These are phyloP conservation scores for Rhizomys pruinosus DNA, from an alignment of 2,113 vertebrate genomes.

Conservation along the genomic window DNA sequence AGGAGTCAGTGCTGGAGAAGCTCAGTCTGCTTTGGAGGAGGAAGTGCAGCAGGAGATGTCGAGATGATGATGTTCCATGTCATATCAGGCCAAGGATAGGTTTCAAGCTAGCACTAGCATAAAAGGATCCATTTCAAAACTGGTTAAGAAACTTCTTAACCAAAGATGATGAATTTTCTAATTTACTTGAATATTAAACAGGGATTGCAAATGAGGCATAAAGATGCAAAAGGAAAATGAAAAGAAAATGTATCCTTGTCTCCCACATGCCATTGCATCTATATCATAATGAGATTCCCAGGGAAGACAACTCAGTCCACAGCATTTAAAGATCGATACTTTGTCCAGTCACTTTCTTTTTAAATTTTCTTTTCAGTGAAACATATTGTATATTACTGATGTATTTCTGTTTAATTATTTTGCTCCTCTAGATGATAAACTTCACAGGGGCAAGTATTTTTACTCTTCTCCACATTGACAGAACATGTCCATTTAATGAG, in stretches of 20 bases:
- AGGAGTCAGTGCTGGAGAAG: not conserved
- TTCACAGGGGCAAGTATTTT: not conserved
- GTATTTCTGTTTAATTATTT: not conserved
- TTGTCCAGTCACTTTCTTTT: not conserved
- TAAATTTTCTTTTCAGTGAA: not conserved
- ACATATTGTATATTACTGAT: not conserved
- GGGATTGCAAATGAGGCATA: not conserved
- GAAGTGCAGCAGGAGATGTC: not conserved
- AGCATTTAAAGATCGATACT: not conserved
- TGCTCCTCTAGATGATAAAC: not conserved
- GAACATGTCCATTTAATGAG: not conserved
- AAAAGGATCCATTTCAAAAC: not conserved
- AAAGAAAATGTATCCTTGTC: not conserved
- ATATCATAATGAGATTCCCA: not conserved
- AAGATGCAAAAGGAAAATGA: not conserved
- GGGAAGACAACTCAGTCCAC: not conserved
- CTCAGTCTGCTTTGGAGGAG: not conserved
- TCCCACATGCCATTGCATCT: not conserved
- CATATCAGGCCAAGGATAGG: not conserved
- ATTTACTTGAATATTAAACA: slow-evolving; percentile 8
- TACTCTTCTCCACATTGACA: not conserved
- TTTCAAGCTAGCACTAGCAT: not conserved
- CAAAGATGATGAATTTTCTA: not conserved
- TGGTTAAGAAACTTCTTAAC: not conserved
- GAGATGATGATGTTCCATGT: accelerated